Percentiles rank a stretch among this genome's conserved stretches.
Conservation (phyloP, 2,113 vertebrate genomes). For the Terrapene triunguis region DNA sequence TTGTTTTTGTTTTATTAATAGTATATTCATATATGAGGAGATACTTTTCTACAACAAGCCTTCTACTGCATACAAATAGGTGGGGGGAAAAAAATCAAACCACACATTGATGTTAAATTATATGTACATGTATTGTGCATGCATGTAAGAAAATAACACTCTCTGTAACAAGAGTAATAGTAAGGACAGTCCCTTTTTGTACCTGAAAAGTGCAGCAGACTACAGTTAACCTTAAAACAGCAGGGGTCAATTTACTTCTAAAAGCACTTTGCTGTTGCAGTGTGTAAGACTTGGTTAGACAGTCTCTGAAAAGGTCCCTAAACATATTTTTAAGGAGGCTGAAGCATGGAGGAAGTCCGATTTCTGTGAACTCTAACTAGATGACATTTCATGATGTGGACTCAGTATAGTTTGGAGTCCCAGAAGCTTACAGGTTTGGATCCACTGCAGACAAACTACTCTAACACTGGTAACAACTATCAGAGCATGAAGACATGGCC, state of each 20-base stretch:
- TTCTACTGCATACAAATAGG: conserved; percentile 80
- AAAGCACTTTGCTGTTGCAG: conserved; percentile 45
- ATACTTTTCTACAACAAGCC: conserved; percentile 76
- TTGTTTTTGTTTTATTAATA: conserved; percentile 67
- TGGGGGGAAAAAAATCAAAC: conserved; percentile 61
- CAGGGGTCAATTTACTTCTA: conserved; percentile 45
- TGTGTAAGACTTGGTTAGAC: conserved; percentile 3
- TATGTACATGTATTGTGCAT: conserved; percentile 76
- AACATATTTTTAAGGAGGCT: neutral
- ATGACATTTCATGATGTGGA: neutral
- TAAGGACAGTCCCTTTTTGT: conserved; percentile 75
- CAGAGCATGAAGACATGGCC: neutral
- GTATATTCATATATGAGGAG: conserved; percentile 77
- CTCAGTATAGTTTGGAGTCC: neutral
- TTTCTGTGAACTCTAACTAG: neutral
- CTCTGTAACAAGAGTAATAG: conserved; percentile 80
- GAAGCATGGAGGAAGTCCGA: neutral
- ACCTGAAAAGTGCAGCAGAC: conserved; percentile 75
- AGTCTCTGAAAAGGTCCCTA: neutral
- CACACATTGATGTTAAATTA: conserved; percentile 75
- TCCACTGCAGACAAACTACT: accelerated
- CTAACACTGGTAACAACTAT: accelerated
- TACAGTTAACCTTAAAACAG: conserved; percentile 41
- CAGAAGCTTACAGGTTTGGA: neutral
- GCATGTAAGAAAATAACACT: conserved; percentile 80